phyloP scores from a whole-genome alignment of 2,113 vertebrate species.

The Lophius piscatorius region DNA sequence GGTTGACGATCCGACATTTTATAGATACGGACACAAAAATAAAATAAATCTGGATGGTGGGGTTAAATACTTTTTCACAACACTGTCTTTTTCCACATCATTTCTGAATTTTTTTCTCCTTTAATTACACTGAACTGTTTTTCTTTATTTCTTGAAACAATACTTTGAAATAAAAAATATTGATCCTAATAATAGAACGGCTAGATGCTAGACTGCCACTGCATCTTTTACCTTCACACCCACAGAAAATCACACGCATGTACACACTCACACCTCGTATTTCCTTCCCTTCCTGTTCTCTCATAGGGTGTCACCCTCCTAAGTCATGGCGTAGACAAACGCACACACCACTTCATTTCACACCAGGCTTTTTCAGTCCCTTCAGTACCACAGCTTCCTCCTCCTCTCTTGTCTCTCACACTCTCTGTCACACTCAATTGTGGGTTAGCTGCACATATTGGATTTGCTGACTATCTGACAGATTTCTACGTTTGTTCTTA shows the following conservation, averaged over 20 bases:
- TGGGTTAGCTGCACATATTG: slow-evolving; percentile 56
- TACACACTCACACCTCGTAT: slow-evolving; percentile 37
- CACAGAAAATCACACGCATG: slow-evolving; percentile 14
- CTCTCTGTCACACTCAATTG: slow-evolving; percentile 50
- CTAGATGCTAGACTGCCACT: slow-evolving; percentile 39
- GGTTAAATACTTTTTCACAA: too few relatives aligned
- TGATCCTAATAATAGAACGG: slow-evolving; percentile 44
- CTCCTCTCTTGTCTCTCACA: slow-evolving; percentile 47
- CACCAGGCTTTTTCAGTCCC: slow-evolving; percentile 60
- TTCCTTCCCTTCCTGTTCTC: slow-evolving; percentile 71
- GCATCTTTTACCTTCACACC: slow-evolving; percentile 28
- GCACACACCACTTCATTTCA: slow-evolving; percentile 54
- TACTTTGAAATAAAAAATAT: slow-evolving; percentile 17
- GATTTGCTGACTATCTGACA: slow-evolving; percentile 22
- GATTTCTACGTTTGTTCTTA: slow-evolving; percentile 33
- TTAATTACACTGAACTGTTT: background rate
- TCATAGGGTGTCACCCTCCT: slow-evolving; percentile 57
- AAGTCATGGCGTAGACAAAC: slow-evolving; percentile 38
- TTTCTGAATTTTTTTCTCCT: background rate
- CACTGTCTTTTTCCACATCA: background rate
- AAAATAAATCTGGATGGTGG: too few relatives aligned
- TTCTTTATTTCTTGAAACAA: slow-evolving; percentile 2
- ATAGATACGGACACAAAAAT: too few relatives aligned
- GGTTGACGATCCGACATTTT: too few relatives aligned
- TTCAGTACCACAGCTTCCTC: slow-evolving; percentile 33